phyloP scores from a whole-genome alignment of 1,140 invertebrate species.

The Rhyzopertha dominica region DNA sequence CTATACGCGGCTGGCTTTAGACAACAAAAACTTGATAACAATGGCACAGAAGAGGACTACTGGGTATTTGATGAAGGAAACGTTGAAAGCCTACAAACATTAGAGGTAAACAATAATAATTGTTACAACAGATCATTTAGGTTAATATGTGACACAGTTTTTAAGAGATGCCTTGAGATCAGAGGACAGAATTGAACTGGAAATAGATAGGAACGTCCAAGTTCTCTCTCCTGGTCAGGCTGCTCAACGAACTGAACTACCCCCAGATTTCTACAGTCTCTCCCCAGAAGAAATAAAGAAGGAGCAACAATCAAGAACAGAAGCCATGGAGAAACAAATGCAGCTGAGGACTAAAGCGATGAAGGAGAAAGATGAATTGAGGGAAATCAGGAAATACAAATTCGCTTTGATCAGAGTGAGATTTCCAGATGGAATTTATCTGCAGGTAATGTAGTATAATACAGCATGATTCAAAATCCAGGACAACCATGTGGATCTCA shows the following conservation, averaged over 20 bases:
- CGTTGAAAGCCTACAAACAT: slow-evolving; percentile 50
- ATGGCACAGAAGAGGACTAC: slow-evolving; percentile 57
- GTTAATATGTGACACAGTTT: slow-evolving; percentile 55
- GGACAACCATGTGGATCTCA: too few species aligned
- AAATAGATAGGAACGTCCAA: slow-evolving; percentile 78
- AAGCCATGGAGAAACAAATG: slow-evolving; percentile 71
- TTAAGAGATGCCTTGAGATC: slow-evolving; percentile 66
- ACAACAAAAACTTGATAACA: slow-evolving; percentile 51
- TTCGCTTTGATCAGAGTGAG: slow-evolving; percentile 78
- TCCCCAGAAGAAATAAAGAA: slow-evolving; percentile 75
- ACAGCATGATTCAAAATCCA: too few species aligned
- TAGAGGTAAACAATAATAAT: slow-evolving; percentile 48
- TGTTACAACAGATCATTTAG: slow-evolving; percentile 19
- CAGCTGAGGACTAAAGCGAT: slow-evolving; percentile 88
- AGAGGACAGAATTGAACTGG: slow-evolving; percentile 74
- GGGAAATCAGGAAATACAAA: slow-evolving; percentile 75
- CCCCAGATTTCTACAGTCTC: slow-evolving; percentile 76
- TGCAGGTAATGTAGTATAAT: too few species aligned
- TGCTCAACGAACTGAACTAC: slow-evolving; percentile 63
- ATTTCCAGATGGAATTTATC: slow-evolving; percentile 80
- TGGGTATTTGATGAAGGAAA: slow-evolving; percentile 58
- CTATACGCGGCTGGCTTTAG: slow-evolving; percentile 79
- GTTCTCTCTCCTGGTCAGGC: slow-evolving; percentile 76
- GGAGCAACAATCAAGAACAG: slow-evolving; percentile 74
- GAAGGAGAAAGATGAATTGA: slow-evolving; percentile 78